A percentile compares a stretch with the other conserved stretches of the same genome.
Conservation (phyloP, 2,888 invertebrate species). For the Diaperis boleti region DNA sequence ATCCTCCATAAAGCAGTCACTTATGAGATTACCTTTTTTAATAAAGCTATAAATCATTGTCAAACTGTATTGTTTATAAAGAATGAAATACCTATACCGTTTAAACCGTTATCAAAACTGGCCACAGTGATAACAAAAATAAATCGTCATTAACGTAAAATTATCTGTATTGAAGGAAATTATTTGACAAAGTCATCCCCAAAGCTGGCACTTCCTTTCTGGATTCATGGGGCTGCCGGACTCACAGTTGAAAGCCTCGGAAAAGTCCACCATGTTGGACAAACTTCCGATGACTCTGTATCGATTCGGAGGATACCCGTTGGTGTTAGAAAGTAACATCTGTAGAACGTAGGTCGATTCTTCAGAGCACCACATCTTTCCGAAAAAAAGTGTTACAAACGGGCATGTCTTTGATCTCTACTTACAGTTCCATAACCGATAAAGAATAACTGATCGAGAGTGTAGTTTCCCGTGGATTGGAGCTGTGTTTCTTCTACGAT, state of each 20-base stretch:
- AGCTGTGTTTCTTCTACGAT: slow-evolving; percentile 34
- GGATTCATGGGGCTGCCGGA: slow-evolving; percentile 62
- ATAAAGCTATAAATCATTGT: background rate
- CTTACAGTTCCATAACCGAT: slow-evolving; percentile 64
- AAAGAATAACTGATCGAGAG: slow-evolving; percentile 63
- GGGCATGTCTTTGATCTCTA: background rate
- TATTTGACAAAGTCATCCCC: slow-evolving; percentile 53
- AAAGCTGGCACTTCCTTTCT: slow-evolving; percentile 59
- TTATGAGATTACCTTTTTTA: background rate
- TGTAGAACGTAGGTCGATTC: slow-evolving; percentile 11
- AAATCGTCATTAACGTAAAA: too few species aligned
- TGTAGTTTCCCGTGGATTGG: slow-evolving; percentile 47
- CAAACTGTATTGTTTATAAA: too few species aligned
- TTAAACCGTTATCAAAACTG: too few species aligned
- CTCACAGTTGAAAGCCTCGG: slow-evolving; percentile 62
- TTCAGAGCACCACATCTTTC: slow-evolving; percentile 34
- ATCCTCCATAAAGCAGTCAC: background rate
- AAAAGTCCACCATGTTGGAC: slow-evolving; percentile 64
- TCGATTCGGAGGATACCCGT: slow-evolving; percentile 56
- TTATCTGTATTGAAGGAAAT: too few species aligned
- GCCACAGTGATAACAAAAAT: too few species aligned
- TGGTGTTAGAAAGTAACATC: background rate
- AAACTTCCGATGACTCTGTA: slow-evolving; percentile 62
- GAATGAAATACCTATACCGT: too few species aligned
- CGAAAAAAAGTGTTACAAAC: too few species aligned